These are phyloP conservation scores for Pardosa pseudoannulata DNA, from an alignment of 2,888 invertebrate species.

Conservation along the genomic window DNA sequence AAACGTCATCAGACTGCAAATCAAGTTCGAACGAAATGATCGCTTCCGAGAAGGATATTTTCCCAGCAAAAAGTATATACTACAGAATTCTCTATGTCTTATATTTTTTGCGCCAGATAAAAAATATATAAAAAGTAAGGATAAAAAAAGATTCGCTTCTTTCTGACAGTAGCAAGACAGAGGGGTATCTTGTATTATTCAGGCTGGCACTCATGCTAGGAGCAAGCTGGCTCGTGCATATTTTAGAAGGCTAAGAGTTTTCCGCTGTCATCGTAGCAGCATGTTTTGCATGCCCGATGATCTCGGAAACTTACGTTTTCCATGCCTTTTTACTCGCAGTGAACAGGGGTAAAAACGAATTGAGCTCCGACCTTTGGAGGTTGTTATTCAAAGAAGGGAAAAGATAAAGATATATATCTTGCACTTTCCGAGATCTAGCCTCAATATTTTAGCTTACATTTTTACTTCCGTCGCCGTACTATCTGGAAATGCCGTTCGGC, in stretches of 20 bases:
- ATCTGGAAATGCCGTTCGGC: not conserved
- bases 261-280: conserved; percentile 65
- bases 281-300: conserved; percentile 71
- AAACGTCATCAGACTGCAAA: conserved; percentile 68
- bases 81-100: conserved; percentile 47
- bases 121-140: conserved; percentile 40
- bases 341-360: conserved; percentile 66
- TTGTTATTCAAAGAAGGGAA: conserved; percentile 40
- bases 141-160: conserved; percentile 45
- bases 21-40: conserved; percentile 62
- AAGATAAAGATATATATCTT: conserved; percentile 30
- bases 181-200: conserved; percentile 71
- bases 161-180: conserved; percentile 62
- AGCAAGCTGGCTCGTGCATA: conserved; percentile 63
- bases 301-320: conserved; percentile 51
- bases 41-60: conserved; percentile 43
- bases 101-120: conserved; percentile 61
- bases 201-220: conserved; percentile 39
- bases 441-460: conserved; percentile 31
- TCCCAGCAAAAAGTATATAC: conserved; percentile 35
- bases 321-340: conserved; percentile 47
- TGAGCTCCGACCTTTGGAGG: conserved; percentile 66
- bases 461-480: not conserved
- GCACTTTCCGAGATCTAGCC: conserved; percentile 48
- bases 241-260: conserved; percentile 71